Conservation (phyloP, 2,113 vertebrate genomes). For the Phalacrocorax carbo region DNA sequence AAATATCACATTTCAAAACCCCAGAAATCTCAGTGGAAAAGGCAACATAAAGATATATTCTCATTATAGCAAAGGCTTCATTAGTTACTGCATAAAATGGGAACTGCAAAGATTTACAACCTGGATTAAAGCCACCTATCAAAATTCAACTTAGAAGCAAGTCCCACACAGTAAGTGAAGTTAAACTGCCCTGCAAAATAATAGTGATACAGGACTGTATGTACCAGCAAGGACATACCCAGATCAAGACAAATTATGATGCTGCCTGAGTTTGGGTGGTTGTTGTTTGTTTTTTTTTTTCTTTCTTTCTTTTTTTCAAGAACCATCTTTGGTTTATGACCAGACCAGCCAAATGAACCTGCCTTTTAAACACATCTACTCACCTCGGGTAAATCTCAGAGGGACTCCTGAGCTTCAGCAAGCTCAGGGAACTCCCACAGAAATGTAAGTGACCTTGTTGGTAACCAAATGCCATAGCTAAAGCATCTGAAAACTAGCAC, state of each 20-base stretch:
- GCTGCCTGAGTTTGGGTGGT: neutral
- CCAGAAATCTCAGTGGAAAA: neutral
- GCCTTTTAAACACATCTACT: neutral
- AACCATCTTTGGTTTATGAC: neutral
- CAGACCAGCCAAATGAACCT: neutral
- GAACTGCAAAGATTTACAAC: neutral
- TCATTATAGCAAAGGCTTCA: neutral
- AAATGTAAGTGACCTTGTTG: neutral
- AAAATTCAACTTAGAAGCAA: neutral
- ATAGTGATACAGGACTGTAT: accelerated
- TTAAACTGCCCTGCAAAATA: neutral
- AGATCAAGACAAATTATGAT: neutral
- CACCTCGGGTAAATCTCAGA: accelerated
- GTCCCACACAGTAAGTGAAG: neutral
- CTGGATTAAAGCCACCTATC: neutral
- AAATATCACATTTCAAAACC: neutral
- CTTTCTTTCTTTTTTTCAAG: neutral
- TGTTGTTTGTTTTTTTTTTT: neutral
- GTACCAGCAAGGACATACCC: neutral
- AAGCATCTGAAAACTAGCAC: neutral
- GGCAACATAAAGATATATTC: neutral
- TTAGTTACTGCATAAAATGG: neutral
- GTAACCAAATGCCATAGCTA: neutral
- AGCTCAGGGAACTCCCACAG: neutral
- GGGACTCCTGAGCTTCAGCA: neutral